Base-by-base conservation (phyloP, 2,888 invertebrate genomes). In the Caenorhabditis sinica region DNA sequence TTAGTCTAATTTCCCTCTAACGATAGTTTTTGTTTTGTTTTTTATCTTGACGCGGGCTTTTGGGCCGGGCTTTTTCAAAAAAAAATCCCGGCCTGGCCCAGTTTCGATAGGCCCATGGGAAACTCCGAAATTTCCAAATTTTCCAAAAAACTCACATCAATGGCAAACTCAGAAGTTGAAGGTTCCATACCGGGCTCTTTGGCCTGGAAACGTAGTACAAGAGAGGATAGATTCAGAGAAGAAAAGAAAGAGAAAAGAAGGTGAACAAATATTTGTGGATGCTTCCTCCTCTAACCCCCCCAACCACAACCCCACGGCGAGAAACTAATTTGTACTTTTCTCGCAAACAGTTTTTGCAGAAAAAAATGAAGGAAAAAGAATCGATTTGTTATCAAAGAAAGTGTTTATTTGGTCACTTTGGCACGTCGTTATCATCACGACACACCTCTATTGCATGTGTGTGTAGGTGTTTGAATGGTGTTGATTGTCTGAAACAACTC, bases 221-320 rank as follows among this genome's bases (percentile, higher is more conserved):
- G n/a, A 56, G 30, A 23, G 28, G 20, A 17, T 45, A 72, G 28
- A 43, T 36, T 45, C 43, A 58, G 66, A 75, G 56, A 43, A 8
- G 20, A 20, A 53, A 25, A 20, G 30, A 23, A 20, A 56, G 53
- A 51, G 25, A 28, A 73, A 58, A 68, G 63, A 68, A 76, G 68
- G 56, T 68, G 30, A 68, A 76, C 76, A 76, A 76, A 76, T 76
- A 76, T 76, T 76, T 76, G 76, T 17, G 2, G 53, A 65, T 74
- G 74, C 74, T 33, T 30, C 30, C 25, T 25, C 58, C 58, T 49
- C n/a, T 40, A 40, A 40, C 40, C 33, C 33, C 33, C 33, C 4
- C 9, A 36, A 9, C 33, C 33, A 36, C 33, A 6, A 36, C 9
- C 9, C 33, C 33, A 51, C 58, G 23, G 49, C 49, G 49, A 49